phyloP scores from a whole-genome alignment of 2,888 invertebrate species.

The Eubasilissa splendida region DNA sequence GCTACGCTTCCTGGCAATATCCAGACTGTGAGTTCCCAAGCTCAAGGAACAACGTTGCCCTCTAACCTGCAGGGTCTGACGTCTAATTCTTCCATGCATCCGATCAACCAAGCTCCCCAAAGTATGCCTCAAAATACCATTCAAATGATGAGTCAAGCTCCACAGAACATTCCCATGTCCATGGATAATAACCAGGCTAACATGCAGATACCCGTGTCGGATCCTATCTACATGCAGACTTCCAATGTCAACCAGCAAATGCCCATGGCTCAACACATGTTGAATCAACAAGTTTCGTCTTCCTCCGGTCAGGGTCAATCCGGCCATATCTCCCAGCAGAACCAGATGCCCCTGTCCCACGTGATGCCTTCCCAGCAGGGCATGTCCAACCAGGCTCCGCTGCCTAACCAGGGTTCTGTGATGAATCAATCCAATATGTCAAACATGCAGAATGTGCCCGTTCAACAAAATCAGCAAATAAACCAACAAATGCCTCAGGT shows the following conservation, averaged over 20 bases:
- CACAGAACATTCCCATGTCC: slow-evolving; percentile 73
- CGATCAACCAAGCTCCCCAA: slow-evolving; percentile 71
- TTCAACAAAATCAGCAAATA: slow-evolving; percentile 55
- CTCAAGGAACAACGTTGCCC: slow-evolving; percentile 76
- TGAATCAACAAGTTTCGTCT: slow-evolving; percentile 63
- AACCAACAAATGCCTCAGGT: slow-evolving; percentile 56
- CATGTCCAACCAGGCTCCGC: slow-evolving; percentile 47
- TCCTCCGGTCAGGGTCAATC: slow-evolving; percentile 60
- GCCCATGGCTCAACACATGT: slow-evolving; percentile 69
- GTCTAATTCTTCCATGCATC: slow-evolving; percentile 68
- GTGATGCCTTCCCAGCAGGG: slow-evolving; percentile 60
- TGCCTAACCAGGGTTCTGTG: slow-evolving; percentile 51
- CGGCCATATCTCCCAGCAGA: slow-evolving; percentile 65
- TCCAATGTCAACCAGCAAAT: slow-evolving; percentile 68
- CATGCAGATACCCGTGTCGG: slow-evolving; percentile 73
- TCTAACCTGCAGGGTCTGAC: slow-evolving; percentile 73
- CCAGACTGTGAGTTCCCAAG: slow-evolving; percentile 69
- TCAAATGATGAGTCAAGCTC: slow-evolving; percentile 73
- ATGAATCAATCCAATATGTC: slow-evolving; percentile 52
- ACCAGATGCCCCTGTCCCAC: slow-evolving; percentile 69
- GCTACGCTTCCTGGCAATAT: slow-evolving; percentile 69
- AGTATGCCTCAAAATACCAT: slow-evolving; percentile 75
- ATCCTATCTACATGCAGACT: slow-evolving; percentile 71
- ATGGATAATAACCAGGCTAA: slow-evolving; percentile 72
- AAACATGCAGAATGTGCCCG: slow-evolving; percentile 54